Evolutionary conservation across 2,113 vertebrate species (phyloP), one percentile per base, ranked within the genome.

Genomic region (Chionis minor): DNA sequence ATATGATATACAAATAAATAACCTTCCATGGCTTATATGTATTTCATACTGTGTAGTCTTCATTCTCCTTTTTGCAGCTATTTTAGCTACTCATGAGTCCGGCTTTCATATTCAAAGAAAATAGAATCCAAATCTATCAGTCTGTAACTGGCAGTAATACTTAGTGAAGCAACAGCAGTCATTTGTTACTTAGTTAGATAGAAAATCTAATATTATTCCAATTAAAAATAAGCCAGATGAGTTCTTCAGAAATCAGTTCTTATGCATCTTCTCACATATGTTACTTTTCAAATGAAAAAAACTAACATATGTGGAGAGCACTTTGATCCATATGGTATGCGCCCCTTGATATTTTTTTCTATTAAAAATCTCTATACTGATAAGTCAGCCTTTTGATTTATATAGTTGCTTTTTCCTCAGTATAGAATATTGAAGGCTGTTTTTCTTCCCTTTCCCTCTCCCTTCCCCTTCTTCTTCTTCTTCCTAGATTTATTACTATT

Each of bases 141-240:
- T 91, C 81, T 75, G 0, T 40, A 71, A 62, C 32, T 83, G 85
- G 62, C 75, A 92, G 52, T 30, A 80, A 62, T 55, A 70, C 23
- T 91, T 88, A 87, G 51, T 89, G 74, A 81, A 81, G 84, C 38
- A 93, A 61, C 35, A 70, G 42, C 56, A 85, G 74, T 82, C 61
- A 44, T 84, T 85, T 93, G 58, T 66, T 90, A 66, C 26, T 86
- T 52, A 82, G 51, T 74, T 62, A 94, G 49, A 92, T 4, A 66
- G 67, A 90, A 88, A 94, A 88, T 81, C 58, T 92, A 90, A 79
- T 95, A 94, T 81, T 83, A 92, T 86, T 94, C 84, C 72, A 97
- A 97, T 97, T 95, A 96, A 97, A 97, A 94, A 88, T 69, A 94
- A 96, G 24, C 45, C 73, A 95, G 84, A 97, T 96, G 86, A 96